Base-by-base conservation (phyloP, 1,140 invertebrate genomes). In the Hirudo medicinalis region DNA sequence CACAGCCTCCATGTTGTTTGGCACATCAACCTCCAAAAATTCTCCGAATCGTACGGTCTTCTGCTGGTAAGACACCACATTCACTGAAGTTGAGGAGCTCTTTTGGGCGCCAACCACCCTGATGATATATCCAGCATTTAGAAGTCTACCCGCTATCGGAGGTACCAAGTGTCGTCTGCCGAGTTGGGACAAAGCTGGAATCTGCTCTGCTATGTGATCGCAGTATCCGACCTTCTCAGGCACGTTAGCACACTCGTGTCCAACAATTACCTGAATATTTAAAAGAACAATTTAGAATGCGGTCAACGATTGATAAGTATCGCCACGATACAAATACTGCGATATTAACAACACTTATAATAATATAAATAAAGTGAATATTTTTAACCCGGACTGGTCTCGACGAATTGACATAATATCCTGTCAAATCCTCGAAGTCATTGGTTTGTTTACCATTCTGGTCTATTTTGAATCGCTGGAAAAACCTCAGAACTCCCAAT, bases 161-260 rank as follows among this genome's bases (percentile, higher is more conserved):
- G 67, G 67, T 29, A 68, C 67, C 20, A 68, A 29, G 67, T 68
- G 20, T 29, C n/a, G 40, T 11, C n/a, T 27, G 29, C 67, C 67
- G 17, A 68, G 29, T 40, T 68, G 67, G 67, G 15, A 19, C 25
- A 68, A 29, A n/a, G 67, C 29, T 2, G 67, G 67, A 36, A 68
- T 68, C 67, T 68, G 67, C 27, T 68, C 67, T 36, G 67, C 29
- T 40, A 68, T 68, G 67, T 68, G 67, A 36, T 68, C 67, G 67
- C 67, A 68, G 27, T 36, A 68, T 36, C 29, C 17, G 32, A 36
- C 29, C 0, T 25, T 68, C 32, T 36, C 22, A 11, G 67, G 67
- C 40, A 68, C 67, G 27, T 68, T 68, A 25, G 67, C 67, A 40
- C 67, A 68, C 27, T 68, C 67, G 67, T 68, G 67, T 25, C 67